A percentile compares a stretch with the other conserved stretches of the same genome.
Evolutionary conservation across 2,888 invertebrate species (phyloP).

Genomic region (Branchipolynoe longqiensis): DNA sequence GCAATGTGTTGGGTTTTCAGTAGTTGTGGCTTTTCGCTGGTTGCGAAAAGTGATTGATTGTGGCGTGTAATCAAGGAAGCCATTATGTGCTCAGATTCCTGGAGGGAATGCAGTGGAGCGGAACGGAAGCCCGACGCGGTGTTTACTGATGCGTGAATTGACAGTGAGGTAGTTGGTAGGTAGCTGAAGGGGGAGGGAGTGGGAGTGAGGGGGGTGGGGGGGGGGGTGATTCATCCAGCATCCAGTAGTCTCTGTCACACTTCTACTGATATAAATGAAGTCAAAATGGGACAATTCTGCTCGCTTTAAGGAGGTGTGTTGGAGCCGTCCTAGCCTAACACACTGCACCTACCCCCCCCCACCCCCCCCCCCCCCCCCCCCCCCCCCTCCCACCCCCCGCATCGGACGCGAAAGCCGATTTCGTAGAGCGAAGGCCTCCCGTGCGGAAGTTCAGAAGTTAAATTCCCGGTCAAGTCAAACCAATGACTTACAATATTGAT

Average conservation of each 20-base stretch:
- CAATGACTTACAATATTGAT: no score
- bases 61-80: conserved; percentile 8
- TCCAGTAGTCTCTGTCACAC: no score
- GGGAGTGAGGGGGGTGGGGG: not conserved
- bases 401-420: no score
- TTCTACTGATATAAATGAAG: no score
- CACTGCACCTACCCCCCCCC: not conserved
- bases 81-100: not conserved
- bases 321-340: not conserved
- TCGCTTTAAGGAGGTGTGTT: no score
- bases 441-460: no score
- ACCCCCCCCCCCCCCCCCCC: not conserved
- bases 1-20: no score
- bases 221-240: not conserved
- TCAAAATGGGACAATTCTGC: no score
- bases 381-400: not conserved
- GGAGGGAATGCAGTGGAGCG: not conserved
- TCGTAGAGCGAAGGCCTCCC: no score
- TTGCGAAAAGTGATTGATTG: conserved; percentile 27
- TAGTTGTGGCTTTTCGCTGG: conserved; percentile 36
- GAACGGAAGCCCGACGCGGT: not conserved
- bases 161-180: not conserved
- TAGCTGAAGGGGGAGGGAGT: not conserved
- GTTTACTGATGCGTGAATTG: not conserved
- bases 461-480: no score